phyloP scores from a whole-genome alignment of 30 jellyfish, hydroid and myxozoan species.

The Chironex yamaguchii region DNA sequence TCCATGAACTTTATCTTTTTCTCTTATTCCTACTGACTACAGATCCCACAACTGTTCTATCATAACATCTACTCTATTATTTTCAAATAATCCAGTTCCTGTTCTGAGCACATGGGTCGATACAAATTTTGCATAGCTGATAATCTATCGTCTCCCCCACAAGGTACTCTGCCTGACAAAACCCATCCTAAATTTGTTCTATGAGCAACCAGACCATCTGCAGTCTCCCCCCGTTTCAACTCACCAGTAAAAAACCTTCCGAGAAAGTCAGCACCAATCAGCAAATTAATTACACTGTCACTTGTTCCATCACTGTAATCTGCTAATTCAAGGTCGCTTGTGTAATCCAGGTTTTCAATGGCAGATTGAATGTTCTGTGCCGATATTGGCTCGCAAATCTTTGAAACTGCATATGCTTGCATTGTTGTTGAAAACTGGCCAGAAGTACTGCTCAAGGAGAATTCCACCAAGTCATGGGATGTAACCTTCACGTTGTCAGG shows the following conservation, averaged over 20 bases:
- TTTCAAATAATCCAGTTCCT: too few relatives aligned
- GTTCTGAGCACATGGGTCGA: slow-evolving; percentile 19
- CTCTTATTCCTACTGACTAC: slow-evolving; percentile 32
- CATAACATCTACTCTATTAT: too few relatives aligned
- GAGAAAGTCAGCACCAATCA: slow-evolving; percentile 13
- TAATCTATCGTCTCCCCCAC: background rate
- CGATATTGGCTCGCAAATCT: background rate
- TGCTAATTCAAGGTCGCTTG: slow-evolving; percentile 1
- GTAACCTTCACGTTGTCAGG: too few relatives aligned
- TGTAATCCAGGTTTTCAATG: background rate
- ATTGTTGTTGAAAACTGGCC: background rate
- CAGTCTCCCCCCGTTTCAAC: slow-evolving; percentile 12
- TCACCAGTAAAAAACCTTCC: slow-evolving; percentile 18
- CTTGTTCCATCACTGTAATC: slow-evolving; percentile 6
- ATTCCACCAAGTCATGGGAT: background rate
- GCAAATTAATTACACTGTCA: background rate
- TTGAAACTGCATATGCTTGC: background rate
- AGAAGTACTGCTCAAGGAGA: background rate
- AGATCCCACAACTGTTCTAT: slow-evolving; percentile 17
- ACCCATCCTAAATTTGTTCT: slow-evolving; percentile 29
- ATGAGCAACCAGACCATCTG: slow-evolving; percentile 17
- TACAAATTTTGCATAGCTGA: background rate
- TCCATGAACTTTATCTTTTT: slow-evolving; percentile 23
- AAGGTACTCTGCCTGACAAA: slow-evolving; percentile 35
- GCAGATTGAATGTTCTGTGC: background rate